These are phyloP conservation scores for Phocoena phocoena DNA, from an alignment of 2,113 vertebrate species.

Conservation along the genomic window DNA sequence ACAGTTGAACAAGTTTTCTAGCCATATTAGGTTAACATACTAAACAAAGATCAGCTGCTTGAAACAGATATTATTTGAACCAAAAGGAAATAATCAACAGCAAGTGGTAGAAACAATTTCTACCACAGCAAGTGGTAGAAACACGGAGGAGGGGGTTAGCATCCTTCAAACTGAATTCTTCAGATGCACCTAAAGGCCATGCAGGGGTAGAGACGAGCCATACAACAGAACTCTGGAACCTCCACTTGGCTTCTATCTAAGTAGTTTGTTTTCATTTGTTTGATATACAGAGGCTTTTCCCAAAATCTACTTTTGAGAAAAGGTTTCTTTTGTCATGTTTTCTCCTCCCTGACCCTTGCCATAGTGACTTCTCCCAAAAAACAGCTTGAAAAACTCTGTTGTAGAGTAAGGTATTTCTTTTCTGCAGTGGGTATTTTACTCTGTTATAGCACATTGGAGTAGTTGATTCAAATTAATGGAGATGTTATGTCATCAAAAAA, in stretches of 20 bases:
- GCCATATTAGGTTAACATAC: background rate
- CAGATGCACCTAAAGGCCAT: rapidly evolving
- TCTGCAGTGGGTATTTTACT: background rate
- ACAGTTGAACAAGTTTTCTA: background rate
- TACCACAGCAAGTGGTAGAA: background rate
- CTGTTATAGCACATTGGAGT: background rate
- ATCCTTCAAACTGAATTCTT: background rate
- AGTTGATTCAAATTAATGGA: background rate
- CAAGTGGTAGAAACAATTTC: background rate
- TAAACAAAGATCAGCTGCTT: background rate
- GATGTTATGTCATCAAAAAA: background rate
- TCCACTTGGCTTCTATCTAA: background rate
- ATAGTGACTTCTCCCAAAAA: background rate
- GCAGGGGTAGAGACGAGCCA: rapidly evolving
- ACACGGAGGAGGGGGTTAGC: rapidly evolving
- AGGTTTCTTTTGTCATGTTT: background rate
- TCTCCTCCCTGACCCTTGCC: background rate
- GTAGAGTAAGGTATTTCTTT: background rate
- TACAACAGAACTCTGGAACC: background rate
- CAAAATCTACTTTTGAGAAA: background rate
- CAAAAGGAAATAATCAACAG: background rate
- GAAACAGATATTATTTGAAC: background rate
- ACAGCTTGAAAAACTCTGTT: background rate
- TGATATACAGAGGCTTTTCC: background rate
- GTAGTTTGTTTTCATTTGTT: background rate